Evolutionary conservation across 1,140 invertebrate species (phyloP).

Genomic region (Magallana ariakensis): DNA sequence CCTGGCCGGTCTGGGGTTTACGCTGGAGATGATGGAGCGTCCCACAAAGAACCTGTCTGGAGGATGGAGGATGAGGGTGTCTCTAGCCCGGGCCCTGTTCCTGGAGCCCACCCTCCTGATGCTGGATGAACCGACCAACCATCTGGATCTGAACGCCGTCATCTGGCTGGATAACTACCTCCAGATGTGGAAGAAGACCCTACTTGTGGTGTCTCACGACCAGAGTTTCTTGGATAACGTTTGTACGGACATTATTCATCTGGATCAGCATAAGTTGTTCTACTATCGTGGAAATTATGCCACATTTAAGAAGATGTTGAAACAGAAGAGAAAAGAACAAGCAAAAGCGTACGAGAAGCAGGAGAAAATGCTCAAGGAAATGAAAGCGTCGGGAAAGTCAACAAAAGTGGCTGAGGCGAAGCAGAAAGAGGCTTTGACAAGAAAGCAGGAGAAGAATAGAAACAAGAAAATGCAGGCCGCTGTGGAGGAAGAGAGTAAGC

Average conservation of each 20-base stretch:
- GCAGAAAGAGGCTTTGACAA: constrained; percentile 92
- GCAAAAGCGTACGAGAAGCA: constrained; percentile 99
- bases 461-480: constrained; percentile 66
- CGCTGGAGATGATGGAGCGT: constrained; percentile 94
- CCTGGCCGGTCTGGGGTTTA: constrained; percentile 97
- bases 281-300: constrained; percentile 99
- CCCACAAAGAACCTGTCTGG: constrained; percentile 98
- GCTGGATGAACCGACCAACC: constrained; percentile 95
- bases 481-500: constrained; percentile 87
- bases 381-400: constrained; percentile 96
- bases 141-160: constrained; percentile 96
- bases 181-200: constrained; percentile 98
- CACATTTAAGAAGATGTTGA: constrained; percentile 98
- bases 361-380: constrained; percentile 94
- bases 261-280: constrained; percentile 95
- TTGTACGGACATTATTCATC: constrained; percentile 98
- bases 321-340: constrained; percentile 96
- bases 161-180: constrained; percentile 99
- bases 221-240: constrained; percentile 99
- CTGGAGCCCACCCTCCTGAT: constrained; percentile 96
- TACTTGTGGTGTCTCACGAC: constrained; percentile 98
- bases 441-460: constrained; percentile 94
- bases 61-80: constrained; percentile 99
- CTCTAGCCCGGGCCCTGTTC: constrained; percentile 87
- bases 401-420: constrained; percentile 97